These are phyloP conservation scores for Parelbella ahira DNA, from an alignment of 2,888 invertebrate species.

Conservation along the genomic window DNA sequence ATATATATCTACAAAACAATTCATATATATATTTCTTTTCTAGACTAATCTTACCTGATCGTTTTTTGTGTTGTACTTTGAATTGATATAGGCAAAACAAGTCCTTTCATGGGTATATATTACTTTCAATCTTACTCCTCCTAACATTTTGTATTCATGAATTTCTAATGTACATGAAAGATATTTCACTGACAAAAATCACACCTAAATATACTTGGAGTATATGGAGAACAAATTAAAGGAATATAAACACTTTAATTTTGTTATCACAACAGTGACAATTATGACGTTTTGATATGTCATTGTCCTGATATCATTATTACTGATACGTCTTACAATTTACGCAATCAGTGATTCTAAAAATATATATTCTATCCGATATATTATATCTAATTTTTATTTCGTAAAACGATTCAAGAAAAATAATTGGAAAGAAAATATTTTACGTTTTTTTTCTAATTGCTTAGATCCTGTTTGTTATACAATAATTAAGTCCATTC, in stretches of 20 bases:
- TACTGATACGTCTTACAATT: no score
- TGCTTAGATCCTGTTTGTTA: no score
- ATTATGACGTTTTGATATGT: background rate
- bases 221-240: no score
- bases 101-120: conserved; percentile 60
- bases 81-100: conserved; percentile 69
- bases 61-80: conserved; percentile 66
- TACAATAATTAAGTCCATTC: no score
- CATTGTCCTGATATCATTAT: conserved; percentile 3
- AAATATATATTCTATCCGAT: no score
- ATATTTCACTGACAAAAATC: background rate
- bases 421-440: no score
- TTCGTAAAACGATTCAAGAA: no score
- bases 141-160: conserved; percentile 51
- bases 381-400: no score
- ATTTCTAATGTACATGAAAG: background rate
- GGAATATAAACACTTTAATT: conserved; percentile 14
- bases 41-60: conserved; percentile 51
- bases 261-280: conserved; percentile 20
- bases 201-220: background rate
- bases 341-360: no score
- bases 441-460: no score
- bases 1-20: no score
- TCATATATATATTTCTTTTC: no score
- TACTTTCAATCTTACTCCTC: conserved; percentile 62